Percentiles rank a stretch among this genome's conserved stretches.
Conservation (phyloP, 2,113 vertebrate genomes). For the Empidonax traillii region DNA sequence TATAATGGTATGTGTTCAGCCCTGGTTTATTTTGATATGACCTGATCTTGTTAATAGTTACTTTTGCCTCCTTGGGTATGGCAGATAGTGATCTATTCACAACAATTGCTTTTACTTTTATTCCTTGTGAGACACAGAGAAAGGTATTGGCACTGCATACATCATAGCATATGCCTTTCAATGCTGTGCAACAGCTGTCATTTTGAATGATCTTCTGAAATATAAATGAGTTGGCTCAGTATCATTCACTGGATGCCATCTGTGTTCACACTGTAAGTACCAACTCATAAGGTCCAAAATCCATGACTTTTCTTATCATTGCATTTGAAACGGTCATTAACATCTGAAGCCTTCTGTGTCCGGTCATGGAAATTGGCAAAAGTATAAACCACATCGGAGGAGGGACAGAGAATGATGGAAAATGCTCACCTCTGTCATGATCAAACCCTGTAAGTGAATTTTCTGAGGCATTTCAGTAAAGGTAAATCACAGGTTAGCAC, state of each 20-base stretch:
- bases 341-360: neutral
- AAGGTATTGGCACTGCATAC: neutral
- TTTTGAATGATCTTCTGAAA: conserved; percentile 55
- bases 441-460: neutral
- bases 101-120: neutral
- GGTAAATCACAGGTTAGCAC: neutral
- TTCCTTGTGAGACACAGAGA: neutral
- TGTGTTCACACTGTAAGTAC: conserved; percentile 43
- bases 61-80: neutral
- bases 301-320: neutral
- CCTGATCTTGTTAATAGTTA: neutral
- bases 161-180: conserved; percentile 39
- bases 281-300: neutral
- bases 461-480: neutral
- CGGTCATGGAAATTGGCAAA: neutral
- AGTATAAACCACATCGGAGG: neutral
- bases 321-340: neutral
- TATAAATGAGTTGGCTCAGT: conserved; percentile 37
- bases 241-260: conserved; percentile 39
- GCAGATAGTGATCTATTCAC: neutral
- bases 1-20: neutral
- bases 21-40: neutral
- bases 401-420: neutral
- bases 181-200: conserved; percentile 51
- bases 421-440: neutral